Conservation (phyloP, 2,888 invertebrate species). For the Mythimna lalbum region DNA sequence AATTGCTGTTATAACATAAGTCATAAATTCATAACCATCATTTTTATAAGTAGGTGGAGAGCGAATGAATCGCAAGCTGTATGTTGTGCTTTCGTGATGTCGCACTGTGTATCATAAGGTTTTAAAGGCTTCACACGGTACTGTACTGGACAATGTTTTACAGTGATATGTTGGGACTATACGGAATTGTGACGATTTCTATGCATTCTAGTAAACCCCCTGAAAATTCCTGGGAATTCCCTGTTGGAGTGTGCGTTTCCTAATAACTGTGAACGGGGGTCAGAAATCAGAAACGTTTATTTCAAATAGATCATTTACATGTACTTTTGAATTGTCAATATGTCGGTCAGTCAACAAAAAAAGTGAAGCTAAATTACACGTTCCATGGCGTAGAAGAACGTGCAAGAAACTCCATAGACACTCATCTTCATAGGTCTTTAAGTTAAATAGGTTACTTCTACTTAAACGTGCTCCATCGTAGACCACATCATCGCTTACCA, state of each 20-base stretch:
- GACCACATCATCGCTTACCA: not conserved
- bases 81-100: slow-evolving; percentile 62
- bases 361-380: too few species aligned
- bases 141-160: slow-evolving; percentile 1
- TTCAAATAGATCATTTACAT: too few species aligned
- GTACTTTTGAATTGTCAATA: too few species aligned
- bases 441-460: not conserved
- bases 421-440: not conserved
- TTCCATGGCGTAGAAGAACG: too few species aligned
- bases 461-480: not conserved
- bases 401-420: too few species aligned
- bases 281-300: too few species aligned
- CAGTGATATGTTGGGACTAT: not conserved
- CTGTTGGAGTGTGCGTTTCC: not conserved
- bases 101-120: slow-evolving; percentile 56
- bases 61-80: slow-evolving; percentile 42
- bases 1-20: slow-evolving; percentile 24
- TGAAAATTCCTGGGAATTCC: too few species aligned
- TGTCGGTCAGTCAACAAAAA: too few species aligned
- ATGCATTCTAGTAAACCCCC: too few species aligned
- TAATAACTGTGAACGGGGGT: not conserved
- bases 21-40: slow-evolving; percentile 45
- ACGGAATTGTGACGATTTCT: not conserved
- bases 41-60: slow-evolving; percentile 49
- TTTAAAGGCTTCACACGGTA: not conserved